Evolutionary conservation across 2,888 invertebrate genomes (phyloP), one percentile per base, ranked within the genome.

Genomic region (Drosophila fulvimacula): DNA sequence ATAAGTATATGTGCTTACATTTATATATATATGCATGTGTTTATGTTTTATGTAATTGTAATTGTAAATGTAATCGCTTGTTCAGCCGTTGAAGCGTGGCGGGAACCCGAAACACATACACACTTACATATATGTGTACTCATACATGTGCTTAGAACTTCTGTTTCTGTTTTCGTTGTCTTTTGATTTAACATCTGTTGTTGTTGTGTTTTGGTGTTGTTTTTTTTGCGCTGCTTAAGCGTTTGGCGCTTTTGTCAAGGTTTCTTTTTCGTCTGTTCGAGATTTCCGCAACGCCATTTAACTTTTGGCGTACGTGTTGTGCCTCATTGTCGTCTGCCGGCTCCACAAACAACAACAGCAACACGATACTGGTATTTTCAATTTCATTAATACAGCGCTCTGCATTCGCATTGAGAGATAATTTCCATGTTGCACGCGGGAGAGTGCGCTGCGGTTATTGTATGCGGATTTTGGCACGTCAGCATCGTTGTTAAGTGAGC

Each of bases 201-300:
- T 27, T 63, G 11, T 19, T 21, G 19, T 41, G n/a, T 30, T 19
- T 38, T 15, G 38, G 21, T 39, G 21, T 42, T 49, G 32, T 24
- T 46, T 56, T 55, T 73, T 53, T 67, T 48, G 57, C 41, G 52
- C 44, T 46, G 49, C 21, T 60, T 58, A 48, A 46, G 32, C 42
- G 51, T 63, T 64, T 64, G 34, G 58, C 57, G 66, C 49, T 63
- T 36, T 73, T 67, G 51, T 65, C 82, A 82, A 82, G 88, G 88
- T 68, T 79, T 52, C 49, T 53, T 67, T 65, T 65, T 55, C 38
- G 76, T 67, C 59, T 60, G 42, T 65, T 76, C 44, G 63, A 74
- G 82, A 82, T 88, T 85, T 82, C 82, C 82, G 88, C 88, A 82
- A 79, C 88, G 86, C 79, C 77, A 82, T 82, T 88, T 67, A 64